These are phyloP conservation scores for Pristionchus fissidentatus DNA, from an alignment of 2,888 invertebrate genomes.

Conservation along the genomic window DNA sequence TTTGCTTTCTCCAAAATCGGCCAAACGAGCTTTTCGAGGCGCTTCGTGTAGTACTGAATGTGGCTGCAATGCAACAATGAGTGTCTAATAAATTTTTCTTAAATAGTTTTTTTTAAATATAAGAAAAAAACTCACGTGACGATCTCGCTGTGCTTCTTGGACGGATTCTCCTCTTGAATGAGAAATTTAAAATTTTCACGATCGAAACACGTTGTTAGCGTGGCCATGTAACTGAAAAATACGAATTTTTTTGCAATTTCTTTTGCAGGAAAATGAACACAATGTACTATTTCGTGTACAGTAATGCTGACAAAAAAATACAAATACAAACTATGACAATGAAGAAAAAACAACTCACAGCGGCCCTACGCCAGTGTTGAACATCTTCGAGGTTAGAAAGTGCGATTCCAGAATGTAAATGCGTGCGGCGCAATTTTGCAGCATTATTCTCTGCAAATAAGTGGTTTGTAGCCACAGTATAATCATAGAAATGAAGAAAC, in stretches of 20 bases:
- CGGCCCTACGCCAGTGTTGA: neutral
- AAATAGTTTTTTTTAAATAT: neutral
- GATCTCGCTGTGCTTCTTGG: neutral
- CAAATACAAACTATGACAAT: neutral
- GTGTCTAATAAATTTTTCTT: too few species aligned
- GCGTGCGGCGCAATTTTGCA: constrained; percentile 14
- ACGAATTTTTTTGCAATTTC: too few species aligned
- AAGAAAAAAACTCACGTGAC: neutral
- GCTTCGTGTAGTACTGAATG: constrained; percentile 1
- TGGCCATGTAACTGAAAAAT: neutral
- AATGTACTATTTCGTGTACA: neutral
- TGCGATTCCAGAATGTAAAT: constrained; percentile 35
- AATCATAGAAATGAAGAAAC: too few species aligned
- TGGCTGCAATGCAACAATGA: neutral
- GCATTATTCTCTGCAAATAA: constrained; percentile 4
- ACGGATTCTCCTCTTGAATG: constrained; percentile 13
- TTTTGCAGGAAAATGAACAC: too few species aligned
- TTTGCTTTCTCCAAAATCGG: constrained; percentile 1
- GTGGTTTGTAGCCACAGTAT: neutral
- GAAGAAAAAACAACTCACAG: neutral
- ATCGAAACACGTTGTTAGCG: neutral
- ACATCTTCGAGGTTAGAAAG: neutral
- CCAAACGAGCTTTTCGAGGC: neutral
- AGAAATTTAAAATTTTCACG: constrained; percentile 9
- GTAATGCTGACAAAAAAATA: neutral